These are phyloP conservation scores for Cisticola juncidis DNA, from an alignment of 2,113 vertebrate species.

Conservation along the genomic window DNA sequence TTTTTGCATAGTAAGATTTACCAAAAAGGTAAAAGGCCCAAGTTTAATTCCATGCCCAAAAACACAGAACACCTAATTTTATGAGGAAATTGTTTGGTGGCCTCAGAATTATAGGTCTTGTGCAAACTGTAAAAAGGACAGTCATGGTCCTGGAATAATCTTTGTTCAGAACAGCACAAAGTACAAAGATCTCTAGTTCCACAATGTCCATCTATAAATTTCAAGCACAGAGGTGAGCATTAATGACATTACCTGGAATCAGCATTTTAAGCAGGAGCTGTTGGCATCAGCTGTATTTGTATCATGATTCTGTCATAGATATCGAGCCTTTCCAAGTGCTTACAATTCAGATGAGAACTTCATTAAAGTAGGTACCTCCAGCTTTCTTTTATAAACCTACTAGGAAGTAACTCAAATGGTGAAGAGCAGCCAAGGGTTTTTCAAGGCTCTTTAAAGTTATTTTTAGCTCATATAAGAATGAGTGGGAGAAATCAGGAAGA, in stretches of 20 bases:
- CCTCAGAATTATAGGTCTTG: neutral
- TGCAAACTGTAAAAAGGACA: neutral
- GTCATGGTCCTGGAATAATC: neutral
- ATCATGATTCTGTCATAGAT: neutral
- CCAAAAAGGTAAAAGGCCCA: neutral
- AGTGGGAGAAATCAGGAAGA: neutral
- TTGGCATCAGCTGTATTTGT: neutral
- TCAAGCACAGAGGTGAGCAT: neutral
- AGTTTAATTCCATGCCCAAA: neutral
- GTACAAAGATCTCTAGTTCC: neutral
- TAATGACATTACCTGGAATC: neutral
- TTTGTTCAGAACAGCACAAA: neutral
- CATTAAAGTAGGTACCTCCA: neutral
- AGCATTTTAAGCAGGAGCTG: neutral
- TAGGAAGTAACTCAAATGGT: neutral
- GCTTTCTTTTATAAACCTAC: neutral
- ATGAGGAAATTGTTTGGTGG: neutral
- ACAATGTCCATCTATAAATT: neutral
- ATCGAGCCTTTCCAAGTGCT: neutral
- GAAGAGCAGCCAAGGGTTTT: neutral
- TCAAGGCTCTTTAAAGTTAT: neutral
- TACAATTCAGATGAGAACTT: neutral
- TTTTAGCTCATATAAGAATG: neutral
- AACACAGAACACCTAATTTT: neutral
- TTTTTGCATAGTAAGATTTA: neutral